Conservation (phyloP, 1,140 invertebrate species). For the Scaptomyza hsui region DNA sequence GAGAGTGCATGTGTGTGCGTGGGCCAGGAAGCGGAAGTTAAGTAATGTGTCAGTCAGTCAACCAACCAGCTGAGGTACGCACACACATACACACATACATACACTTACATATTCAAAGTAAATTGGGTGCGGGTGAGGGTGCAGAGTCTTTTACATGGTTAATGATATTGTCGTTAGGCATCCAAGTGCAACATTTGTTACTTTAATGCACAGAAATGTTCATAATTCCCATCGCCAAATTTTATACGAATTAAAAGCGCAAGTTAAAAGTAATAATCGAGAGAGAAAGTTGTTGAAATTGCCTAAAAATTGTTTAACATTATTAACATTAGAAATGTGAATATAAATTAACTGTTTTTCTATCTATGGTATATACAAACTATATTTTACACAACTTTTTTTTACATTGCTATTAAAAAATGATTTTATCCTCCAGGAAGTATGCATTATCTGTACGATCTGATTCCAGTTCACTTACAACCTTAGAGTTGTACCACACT, state of each 20-base stretch:
- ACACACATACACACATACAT: constrained; percentile 7
- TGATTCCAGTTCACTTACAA: constrained; percentile 5
- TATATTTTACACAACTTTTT: too few relatives aligned
- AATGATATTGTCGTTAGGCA: constrained; percentile 51
- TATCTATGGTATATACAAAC: too few relatives aligned
- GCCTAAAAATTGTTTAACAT: too few relatives aligned
- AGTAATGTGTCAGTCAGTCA: constrained; percentile 79
- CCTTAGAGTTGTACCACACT: neutral
- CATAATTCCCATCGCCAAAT: constrained; percentile 33
- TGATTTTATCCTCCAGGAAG: neutral
- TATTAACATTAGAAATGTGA: too few relatives aligned
- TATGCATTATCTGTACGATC: constrained; percentile 19
- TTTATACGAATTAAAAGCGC: too few relatives aligned
- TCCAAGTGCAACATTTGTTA: constrained; percentile 37
- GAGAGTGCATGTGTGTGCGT: constrained; percentile 32
- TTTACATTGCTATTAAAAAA: too few relatives aligned
- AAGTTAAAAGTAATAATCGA: too few relatives aligned
- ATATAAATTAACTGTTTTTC: too few relatives aligned
- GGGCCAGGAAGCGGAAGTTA: constrained; percentile 77
- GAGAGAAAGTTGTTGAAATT: too few relatives aligned
- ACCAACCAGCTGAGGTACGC: constrained; percentile 33
- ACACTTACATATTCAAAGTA: constrained; percentile 21
- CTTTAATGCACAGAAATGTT: constrained; percentile 28
- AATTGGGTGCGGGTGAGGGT: constrained; percentile 23
- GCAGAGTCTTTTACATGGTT: constrained; percentile 24